A percentile compares a stretch with the other conserved stretches of the same genome.
Conservation (phyloP, 2,888 invertebrate species). For the Spialia ferax region DNA sequence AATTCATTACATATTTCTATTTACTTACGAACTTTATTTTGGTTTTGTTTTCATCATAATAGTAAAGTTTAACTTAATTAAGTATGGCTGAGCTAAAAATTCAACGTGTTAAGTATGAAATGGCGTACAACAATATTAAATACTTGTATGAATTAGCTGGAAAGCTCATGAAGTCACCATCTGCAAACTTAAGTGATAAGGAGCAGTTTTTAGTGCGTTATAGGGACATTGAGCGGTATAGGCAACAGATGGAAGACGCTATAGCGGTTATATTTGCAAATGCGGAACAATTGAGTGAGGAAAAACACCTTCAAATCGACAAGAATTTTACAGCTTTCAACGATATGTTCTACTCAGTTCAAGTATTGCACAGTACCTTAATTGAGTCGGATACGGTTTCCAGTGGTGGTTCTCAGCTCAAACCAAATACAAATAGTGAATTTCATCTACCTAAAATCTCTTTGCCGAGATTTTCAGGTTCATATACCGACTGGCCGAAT, state of each 20-base stretch:
- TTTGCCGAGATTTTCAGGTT: conserved; percentile 17
- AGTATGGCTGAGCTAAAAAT: conserved; percentile 3
- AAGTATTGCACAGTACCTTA: conserved; percentile 11
- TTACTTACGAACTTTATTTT: too few species aligned
- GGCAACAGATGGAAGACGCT: conserved; percentile 23
- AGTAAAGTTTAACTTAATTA: too few species aligned
- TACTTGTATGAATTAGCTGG: conserved; percentile 9
- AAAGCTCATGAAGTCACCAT: background rate
- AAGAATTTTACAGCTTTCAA: conserved; percentile 7
- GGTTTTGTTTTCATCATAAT: too few species aligned
- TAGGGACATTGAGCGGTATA: conserved; percentile 12
- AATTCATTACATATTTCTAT: too few species aligned
- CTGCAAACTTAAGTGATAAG: background rate
- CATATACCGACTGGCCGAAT: conserved; percentile 22
- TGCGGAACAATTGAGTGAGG: background rate
- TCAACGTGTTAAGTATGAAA: conserved; percentile 5
- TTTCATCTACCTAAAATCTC: conserved; percentile 17
- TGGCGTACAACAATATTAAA: conserved; percentile 1
- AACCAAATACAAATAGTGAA: background rate
- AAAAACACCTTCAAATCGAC: background rate
- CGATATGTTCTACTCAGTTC: conserved; percentile 13
- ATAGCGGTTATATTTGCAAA: conserved; percentile 9
- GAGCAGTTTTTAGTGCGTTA: conserved; percentile 3
- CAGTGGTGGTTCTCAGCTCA: background rate
- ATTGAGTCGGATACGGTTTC: background rate